phyloP scores from a whole-genome alignment of 2,797 vertebrate species.

The Labroides dimidiatus region DNA sequence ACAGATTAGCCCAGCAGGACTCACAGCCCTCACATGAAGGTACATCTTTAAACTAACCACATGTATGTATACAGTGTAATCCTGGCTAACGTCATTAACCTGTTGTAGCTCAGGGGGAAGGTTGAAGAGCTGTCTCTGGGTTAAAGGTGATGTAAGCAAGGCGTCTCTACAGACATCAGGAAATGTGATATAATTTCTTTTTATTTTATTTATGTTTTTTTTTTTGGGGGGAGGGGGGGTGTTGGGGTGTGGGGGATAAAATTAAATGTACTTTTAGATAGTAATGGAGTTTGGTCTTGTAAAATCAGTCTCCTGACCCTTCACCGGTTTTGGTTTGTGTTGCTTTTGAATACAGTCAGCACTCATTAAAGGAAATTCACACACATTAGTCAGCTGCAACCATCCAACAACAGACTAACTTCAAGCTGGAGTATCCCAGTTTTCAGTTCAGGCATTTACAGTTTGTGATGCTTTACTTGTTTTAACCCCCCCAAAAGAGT shows the following conservation, averaged over 20 bases:
- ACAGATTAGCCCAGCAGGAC: slow-evolving; percentile 58
- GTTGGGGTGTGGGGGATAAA: too few relatives aligned
- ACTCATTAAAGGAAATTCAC: too few relatives aligned
- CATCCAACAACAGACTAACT: background rate
- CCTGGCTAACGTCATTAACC: slow-evolving; percentile 32
- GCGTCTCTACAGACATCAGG: background rate
- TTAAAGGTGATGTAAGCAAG: background rate
- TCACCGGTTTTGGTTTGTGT: too few relatives aligned
- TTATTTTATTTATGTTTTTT: too few relatives aligned
- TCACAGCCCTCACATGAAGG: slow-evolving; percentile 15
- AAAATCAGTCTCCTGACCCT: too few relatives aligned
- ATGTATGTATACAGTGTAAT: slow-evolving; percentile 45
- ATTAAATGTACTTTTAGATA: too few relatives aligned
- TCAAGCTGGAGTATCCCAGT: background rate
- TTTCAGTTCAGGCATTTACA: slow-evolving; percentile 14
- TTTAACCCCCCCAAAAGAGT: slow-evolving; percentile 21
- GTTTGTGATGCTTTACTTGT: too few relatives aligned
- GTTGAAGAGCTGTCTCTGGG: background rate
- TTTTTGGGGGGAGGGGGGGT: too few relatives aligned
- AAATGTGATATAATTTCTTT: background rate
- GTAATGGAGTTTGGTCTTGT: too few relatives aligned
- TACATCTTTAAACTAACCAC: slow-evolving; percentile 7
- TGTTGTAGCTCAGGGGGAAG: background rate
- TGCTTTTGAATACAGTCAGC: too few relatives aligned
- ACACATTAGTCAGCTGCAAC: too few relatives aligned